These are phyloP conservation scores for Peromyscus leucopus DNA, from an alignment of 2,113 vertebrate species.

Conservation along the genomic window DNA sequence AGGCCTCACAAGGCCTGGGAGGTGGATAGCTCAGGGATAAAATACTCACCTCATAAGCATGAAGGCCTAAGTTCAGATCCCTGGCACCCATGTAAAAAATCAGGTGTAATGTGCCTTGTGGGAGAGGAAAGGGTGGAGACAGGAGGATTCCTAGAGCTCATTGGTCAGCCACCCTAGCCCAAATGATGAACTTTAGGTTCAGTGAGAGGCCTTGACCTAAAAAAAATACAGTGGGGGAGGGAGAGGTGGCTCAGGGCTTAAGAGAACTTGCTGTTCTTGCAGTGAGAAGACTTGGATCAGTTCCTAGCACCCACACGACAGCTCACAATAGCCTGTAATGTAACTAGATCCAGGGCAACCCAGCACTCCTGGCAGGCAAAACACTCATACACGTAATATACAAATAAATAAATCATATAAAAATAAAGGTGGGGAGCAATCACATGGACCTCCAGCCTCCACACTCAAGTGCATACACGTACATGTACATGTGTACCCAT, in stretches of 20 bases:
- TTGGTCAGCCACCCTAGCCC: background rate
- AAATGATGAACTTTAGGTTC: background rate
- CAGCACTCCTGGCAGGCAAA: background rate
- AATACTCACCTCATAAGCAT: background rate
- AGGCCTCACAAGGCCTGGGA: background rate
- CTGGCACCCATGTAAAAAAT: background rate
- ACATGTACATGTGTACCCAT: background rate
- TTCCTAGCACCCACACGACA: background rate
- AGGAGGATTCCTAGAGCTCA: background rate
- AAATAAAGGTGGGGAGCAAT: background rate
- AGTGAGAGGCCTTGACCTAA: too few species aligned
- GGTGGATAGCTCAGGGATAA: background rate
- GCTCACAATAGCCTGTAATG: too few species aligned
- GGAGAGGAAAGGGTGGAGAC: background rate
- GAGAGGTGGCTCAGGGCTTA: background rate
- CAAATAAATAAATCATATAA: background rate
- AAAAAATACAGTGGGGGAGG: background rate
- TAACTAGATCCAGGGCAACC: background rate
- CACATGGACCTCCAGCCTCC: background rate
- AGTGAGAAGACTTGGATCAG: background rate
- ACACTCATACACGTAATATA: background rate
- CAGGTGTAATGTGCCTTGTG: background rate
- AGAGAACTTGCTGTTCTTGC: background rate
- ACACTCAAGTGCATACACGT: background rate
- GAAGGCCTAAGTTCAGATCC: background rate